Base-by-base conservation (phyloP, 2,113 vertebrate genomes). In the Laterallus jamaicensis region DNA sequence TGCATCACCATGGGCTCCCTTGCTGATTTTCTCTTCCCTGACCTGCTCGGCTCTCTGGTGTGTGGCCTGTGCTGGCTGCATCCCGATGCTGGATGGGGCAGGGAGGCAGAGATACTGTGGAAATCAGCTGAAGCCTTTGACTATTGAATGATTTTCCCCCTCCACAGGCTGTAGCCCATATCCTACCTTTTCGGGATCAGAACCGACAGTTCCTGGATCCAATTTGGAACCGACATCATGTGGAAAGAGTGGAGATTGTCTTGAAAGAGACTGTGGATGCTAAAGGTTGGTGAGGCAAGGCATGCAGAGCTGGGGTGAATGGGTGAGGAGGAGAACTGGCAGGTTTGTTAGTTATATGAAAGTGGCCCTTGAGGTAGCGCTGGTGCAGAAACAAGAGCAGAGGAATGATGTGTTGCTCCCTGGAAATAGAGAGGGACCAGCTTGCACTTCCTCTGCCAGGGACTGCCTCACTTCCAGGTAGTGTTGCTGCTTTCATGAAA, bases 261-360 rank as follows among this genome's bases (percentile, higher is more conserved):
- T n/a, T 99, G 97, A 99, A 99, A 95, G 99, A 99, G 97, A 99
- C 98, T 0, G 97, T 99, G 86, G 99, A 99, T 90, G 98, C 98
- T 2, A 98, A 98, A 99, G 99, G 99, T 99, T 96, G n/a, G 97
- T 97, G 95, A 49, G 32, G 22, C 5, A 0, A 39, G 16, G 35
- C 3, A 21, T 77, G 59, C 40, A 64, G 63, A 37, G 39, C 24
- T 40, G 12, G 62, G 25, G 14, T 31, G 84, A 28, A 15, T 31
- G 56, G 37, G 52, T 44, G 77, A 73, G 66, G 31, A 52, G 50
- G 25, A 76, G 39, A 71, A 5, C 44, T 52, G 59, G 29, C 28
- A 56, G 35, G 68, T 21, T 80, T 12, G 4, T 18, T 8, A 15
- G 5, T 32, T 13, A 5, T 0, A 12, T 77, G 68, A 25, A 92